These are phyloP conservation scores for Lycaon pictus DNA, from an alignment of 2,113 vertebrate species.

Conservation along the genomic window DNA sequence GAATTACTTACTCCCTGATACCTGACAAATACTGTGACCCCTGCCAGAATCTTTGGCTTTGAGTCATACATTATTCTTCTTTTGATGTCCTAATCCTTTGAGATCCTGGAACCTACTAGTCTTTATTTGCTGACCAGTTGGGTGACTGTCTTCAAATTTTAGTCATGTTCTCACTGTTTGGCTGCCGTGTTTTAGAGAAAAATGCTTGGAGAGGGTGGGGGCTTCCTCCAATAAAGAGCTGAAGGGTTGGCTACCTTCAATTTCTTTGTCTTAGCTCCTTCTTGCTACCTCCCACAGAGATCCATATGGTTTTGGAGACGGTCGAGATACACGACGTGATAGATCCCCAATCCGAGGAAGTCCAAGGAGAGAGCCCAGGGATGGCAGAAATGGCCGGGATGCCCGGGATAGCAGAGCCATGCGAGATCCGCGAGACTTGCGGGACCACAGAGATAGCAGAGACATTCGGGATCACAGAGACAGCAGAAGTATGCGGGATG, in stretches of 20 bases:
- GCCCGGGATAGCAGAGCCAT: slow-evolving; percentile 86
- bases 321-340: slow-evolving; percentile 89
- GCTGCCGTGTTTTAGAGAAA: slow-evolving; percentile 44
- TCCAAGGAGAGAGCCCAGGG: slow-evolving; percentile 89
- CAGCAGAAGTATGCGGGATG: slow-evolving; percentile 80
- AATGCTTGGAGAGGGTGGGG: slow-evolving; percentile 57
- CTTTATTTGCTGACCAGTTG: slow-evolving; percentile 55
- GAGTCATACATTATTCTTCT: slow-evolving; percentile 14
- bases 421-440: slow-evolving; percentile 90
- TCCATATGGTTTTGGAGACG: slow-evolving; percentile 88
- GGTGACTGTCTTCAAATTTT: slow-evolving; percentile 34
- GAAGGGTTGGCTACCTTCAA: fast-evolving
- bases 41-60: slow-evolving; percentile 16
- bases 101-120: slow-evolving; percentile 46
- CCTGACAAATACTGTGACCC: background rate
- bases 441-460: slow-evolving; percentile 88
- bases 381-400: slow-evolving; percentile 87
- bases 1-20: background rate
- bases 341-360: slow-evolving; percentile 90
- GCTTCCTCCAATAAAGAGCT: slow-evolving; percentile 72
- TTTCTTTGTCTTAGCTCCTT: slow-evolving; percentile 75
- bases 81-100: slow-evolving; percentile 43
- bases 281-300: slow-evolving; percentile 88
- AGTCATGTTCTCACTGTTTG: slow-evolving; percentile 65
- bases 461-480: slow-evolving; percentile 91